phyloP scores from a whole-genome alignment of 2,888 invertebrate genomes.

The Noctua janthe region DNA sequence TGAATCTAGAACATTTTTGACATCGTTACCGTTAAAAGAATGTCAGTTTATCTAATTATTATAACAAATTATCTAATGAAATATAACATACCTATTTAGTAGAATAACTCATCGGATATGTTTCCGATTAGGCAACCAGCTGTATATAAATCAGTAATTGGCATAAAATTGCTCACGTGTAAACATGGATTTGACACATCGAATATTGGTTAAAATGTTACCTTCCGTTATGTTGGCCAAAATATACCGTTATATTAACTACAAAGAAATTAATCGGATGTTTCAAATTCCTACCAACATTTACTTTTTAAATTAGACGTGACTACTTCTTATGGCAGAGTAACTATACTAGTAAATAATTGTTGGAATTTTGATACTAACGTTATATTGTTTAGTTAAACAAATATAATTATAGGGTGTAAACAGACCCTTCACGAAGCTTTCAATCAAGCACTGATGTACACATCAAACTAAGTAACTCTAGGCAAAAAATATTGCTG shows the following conservation, averaged over 20 bases:
- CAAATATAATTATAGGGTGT: too few relatives aligned
- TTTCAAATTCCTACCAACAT: neutral
- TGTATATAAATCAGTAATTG: conserved; percentile 27
- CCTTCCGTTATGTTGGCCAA: neutral
- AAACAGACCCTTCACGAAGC: too few relatives aligned
- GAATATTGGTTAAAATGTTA: conserved; percentile 8
- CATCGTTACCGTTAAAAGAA: neutral
- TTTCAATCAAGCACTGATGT: too few relatives aligned
- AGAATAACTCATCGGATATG: too few relatives aligned
- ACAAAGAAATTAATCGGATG: too few relatives aligned
- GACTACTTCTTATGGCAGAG: neutral
- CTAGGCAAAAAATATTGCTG: too few relatives aligned
- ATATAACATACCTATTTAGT: neutral
- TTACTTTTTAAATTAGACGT: neutral
- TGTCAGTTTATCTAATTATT: neutral
- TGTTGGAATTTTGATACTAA: neutral
- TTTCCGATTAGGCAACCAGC: conserved; percentile 3
- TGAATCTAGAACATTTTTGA: neutral
- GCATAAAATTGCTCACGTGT: conserved; percentile 26
- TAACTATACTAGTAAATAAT: neutral
- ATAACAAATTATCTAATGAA: neutral
- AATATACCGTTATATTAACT: neutral
- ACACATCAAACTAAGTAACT: too few relatives aligned
- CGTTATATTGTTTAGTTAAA: too few relatives aligned
- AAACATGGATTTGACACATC: conserved; percentile 8